Evolutionary conservation across 2,888 invertebrate species (phyloP).

Genomic region (Keiferia lycopersicella): DNA sequence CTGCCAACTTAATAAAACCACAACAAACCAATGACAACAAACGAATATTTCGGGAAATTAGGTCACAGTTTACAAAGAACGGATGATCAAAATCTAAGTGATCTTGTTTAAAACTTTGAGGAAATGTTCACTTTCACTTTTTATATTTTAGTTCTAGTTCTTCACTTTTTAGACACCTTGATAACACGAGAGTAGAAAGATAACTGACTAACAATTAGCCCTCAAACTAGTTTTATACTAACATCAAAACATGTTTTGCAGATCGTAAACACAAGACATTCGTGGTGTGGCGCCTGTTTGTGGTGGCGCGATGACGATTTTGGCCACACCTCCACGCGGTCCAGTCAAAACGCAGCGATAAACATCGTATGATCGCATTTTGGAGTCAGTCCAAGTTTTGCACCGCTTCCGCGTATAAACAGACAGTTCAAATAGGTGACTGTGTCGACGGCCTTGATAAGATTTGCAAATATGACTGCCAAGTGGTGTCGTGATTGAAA

Average conservation of each 20-base stretch:
- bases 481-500: too few relatives aligned
- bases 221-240: conserved; percentile 49
- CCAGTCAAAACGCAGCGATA: conserved; percentile 48
- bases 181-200: conserved; percentile 35
- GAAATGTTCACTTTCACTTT: conserved; percentile 26
- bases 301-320: conserved; percentile 33
- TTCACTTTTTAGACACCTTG: conserved; percentile 28
- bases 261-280: conserved; percentile 26
- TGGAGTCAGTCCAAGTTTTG: conserved; percentile 50
- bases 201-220: conserved; percentile 37
- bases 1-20: conserved; percentile 56
- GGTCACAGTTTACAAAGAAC: background rate
- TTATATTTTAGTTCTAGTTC: conserved; percentile 26
- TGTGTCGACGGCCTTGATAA: conserved; percentile 5
- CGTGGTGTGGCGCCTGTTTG: background rate
- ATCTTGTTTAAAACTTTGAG: too few relatives aligned
- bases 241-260: conserved; percentile 61
- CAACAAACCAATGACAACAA: conserved; percentile 44
- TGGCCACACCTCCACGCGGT: conserved; percentile 55
- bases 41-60: conserved; percentile 7
- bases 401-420: conserved; percentile 20
- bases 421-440: conserved; percentile 3
- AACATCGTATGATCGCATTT: conserved; percentile 63
- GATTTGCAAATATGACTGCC: too few relatives aligned
- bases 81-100: background rate